Base-by-base conservation (phyloP, 2,113 vertebrate species). In the Petrocephalus zakoni region DNA sequence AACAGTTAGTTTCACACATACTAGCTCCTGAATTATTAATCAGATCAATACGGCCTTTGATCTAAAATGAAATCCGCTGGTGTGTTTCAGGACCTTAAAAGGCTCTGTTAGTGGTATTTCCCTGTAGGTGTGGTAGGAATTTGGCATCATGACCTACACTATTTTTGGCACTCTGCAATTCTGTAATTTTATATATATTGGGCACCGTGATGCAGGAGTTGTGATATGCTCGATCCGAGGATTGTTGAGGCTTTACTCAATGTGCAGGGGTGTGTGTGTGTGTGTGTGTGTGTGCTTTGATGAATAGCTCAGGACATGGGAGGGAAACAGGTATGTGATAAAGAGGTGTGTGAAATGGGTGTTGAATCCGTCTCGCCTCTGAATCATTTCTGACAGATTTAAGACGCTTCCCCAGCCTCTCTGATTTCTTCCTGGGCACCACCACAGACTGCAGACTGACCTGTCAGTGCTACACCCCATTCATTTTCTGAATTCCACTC, bases 391-490 rank as follows among this genome's bases (percentile, higher is more conserved):
- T 91, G 42, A 93, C 94, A 92, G 89, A 82, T 93, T 17, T 93
- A 91, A 93, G 91, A 78, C 92, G 94, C 89, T 91, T 94, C 91
- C 88, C 90, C 90, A 88, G 90, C 94, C 93, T 93, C 93, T 94
- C 92, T 93, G 92, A 87, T 93, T 89, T 89, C 90, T 83, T 64
- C 93, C 91, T 92, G 92, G 92, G 93, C 95, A 93, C 91, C 95
- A 95, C 92, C 93, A 91, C 95, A 94, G 94, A 95, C 95, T 92
- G 91, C 94, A 90, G 49, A 49, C 86, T 37, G 42, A 13, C 81
- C 10, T n/a, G 7, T 51, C 9, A n/a, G 22, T 49, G 49, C 81
- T 46, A 11, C 37, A 49, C 21, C 21, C 6, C 3, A 75, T 42
- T 1, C 29, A 42, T 78, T 78, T 13, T 78, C 6, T 78, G 34